Percentiles rank a stretch among this genome's conserved stretches.
Evolutionary conservation across 2,888 invertebrate genomes (phyloP).

Genomic region (Diachrysia chrysitis): DNA sequence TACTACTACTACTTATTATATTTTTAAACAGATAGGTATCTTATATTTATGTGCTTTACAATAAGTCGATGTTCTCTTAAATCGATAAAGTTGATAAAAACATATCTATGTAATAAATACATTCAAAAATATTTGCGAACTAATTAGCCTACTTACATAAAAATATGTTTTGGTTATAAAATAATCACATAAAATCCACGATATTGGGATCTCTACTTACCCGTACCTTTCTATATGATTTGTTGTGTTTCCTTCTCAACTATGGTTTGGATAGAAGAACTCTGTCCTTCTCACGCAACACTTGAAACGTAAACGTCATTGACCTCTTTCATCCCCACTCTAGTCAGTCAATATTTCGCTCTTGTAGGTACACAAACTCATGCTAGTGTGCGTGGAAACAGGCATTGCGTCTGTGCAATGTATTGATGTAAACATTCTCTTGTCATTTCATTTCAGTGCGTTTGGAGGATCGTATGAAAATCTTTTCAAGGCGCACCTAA

Average conservation of each 20-base stretch:
- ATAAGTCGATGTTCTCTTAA: background rate
- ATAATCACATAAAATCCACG: background rate
- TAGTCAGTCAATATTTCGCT: conserved; percentile 73
- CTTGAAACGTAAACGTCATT: conserved; percentile 77
- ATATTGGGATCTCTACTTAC: background rate
- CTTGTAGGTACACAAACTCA: conserved; percentile 50
- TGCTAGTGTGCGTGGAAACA: conserved; percentile 74
- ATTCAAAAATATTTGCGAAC: too few relatives aligned
- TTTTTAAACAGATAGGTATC: too few relatives aligned
- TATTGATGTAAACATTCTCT: conserved; percentile 86
- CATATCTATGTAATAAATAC: too few relatives aligned
- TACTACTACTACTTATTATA: too few relatives aligned
- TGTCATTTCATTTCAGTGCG: conserved; percentile 85
- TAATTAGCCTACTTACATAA: too few relatives aligned
- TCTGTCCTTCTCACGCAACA: conserved; percentile 63
- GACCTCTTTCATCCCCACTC: conserved; percentile 78
- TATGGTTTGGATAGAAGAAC: conserved; percentile 32
- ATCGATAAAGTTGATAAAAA: too few relatives aligned
- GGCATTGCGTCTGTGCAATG: conserved; percentile 75
- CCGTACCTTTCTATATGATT: conserved; percentile 53
- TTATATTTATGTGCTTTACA: too few relatives aligned
- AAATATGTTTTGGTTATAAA: background rate
- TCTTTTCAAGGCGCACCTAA: conserved; percentile 69
- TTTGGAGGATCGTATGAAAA: conserved; percentile 77
- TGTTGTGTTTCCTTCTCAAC: conserved; percentile 74